Evolutionary conservation across 2,797 vertebrate genomes (phyloP).

Genomic region (Sebastes steindachneri): DNA sequence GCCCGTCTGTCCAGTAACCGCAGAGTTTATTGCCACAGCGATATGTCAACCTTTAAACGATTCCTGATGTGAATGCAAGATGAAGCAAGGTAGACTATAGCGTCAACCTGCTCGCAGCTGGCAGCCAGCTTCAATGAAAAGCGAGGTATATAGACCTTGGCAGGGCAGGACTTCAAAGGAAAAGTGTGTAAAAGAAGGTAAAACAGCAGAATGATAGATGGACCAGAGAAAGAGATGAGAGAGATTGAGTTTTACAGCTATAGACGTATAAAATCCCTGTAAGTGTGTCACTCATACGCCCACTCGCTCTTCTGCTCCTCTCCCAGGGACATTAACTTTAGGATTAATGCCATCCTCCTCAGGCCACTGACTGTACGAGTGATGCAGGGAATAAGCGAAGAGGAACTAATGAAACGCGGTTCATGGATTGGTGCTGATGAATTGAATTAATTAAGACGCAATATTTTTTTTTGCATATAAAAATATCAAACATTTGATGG

Average conservation of each 20-base stretch:
- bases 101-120: slow-evolving; percentile 36
- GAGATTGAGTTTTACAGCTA: slow-evolving; percentile 42
- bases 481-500: neutral
- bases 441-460: neutral
- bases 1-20: neutral
- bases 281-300: slow-evolving; percentile 68
- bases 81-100: slow-evolving; percentile 4
- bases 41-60: slow-evolving; percentile 24
- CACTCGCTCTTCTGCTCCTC: slow-evolving; percentile 38
- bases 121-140: slow-evolving; percentile 45
- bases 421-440: neutral
- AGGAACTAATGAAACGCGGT: slow-evolving; percentile 12
- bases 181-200: slow-evolving; percentile 21
- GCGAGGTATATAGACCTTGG: neutral
- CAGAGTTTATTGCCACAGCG: neutral
- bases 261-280: slow-evolving; percentile 54
- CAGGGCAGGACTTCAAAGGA: slow-evolving; percentile 58
- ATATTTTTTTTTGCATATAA: neutral
- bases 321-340: slow-evolving; percentile 53
- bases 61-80: slow-evolving; percentile 36
- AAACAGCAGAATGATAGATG: slow-evolving; percentile 50
- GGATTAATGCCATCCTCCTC: slow-evolving; percentile 64
- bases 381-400: slow-evolving; percentile 12
- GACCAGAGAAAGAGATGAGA: slow-evolving; percentile 22
- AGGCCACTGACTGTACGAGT: slow-evolving; percentile 15